A percentile compares a stretch with the other conserved stretches of the same genome.
phyloP scores from a whole-genome alignment of 2,113 vertebrate genomes.

The Probosciger aterrimus region DNA sequence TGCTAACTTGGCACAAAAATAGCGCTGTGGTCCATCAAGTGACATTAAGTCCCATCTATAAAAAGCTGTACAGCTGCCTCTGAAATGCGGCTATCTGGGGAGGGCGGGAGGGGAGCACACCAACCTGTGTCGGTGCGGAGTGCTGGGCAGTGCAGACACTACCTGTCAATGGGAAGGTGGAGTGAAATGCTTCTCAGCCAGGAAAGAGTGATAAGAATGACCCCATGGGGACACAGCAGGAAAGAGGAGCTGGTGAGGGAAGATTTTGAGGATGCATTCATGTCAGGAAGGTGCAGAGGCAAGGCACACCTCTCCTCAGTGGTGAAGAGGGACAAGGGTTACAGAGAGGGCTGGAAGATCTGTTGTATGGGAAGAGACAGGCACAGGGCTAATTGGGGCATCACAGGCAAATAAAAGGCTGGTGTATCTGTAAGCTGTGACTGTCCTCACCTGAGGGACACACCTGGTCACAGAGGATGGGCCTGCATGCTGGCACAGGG shows the following conservation, averaged over 20 bases:
- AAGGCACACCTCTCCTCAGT: not conserved
- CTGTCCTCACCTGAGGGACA: not conserved
- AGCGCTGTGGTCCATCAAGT: not conserved
- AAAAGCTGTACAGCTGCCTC: slow-evolving; percentile 18
- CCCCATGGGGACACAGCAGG: not conserved
- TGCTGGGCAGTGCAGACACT: rapidly evolving
- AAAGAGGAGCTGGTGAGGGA: not conserved
- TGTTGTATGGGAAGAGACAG: not conserved
- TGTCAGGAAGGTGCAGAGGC: not conserved
- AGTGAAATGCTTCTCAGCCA: not conserved
- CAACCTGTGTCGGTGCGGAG: not conserved
- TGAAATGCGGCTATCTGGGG: not conserved
- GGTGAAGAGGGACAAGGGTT: not conserved
- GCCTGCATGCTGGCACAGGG: not conserved
- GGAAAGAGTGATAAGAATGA: not conserved
- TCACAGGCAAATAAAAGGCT: not conserved
- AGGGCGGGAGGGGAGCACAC: not conserved
- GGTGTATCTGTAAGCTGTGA: not conserved
- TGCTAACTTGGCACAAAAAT: slow-evolving; percentile 41
- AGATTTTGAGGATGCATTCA: not conserved
- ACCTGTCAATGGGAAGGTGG: rapidly evolving
- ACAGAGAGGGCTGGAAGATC: not conserved
- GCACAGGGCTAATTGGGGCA: rapidly evolving
- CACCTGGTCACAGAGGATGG: no score
- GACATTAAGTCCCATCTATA: slow-evolving; percentile 36